Percentiles rank a stretch among this genome's conserved stretches.
Evolutionary conservation across 2,797 vertebrate species (phyloP).

Genomic region (Champsocephalus gunnari): DNA sequence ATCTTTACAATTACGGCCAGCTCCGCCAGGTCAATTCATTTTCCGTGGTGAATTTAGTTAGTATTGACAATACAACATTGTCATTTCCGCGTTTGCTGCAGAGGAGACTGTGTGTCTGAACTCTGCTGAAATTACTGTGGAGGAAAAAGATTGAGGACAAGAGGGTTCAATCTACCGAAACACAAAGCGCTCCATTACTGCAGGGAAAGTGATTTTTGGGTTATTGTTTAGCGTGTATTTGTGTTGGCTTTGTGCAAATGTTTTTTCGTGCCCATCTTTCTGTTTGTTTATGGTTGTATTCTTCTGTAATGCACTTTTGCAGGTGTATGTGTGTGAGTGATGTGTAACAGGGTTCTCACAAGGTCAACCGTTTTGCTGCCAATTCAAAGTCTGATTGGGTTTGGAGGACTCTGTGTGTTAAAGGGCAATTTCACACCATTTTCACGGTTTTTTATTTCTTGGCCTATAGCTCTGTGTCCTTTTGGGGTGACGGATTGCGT

Average conservation of each 20-base stretch:
- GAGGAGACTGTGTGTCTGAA: constrained; percentile 27
- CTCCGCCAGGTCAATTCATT: constrained; percentile 45
- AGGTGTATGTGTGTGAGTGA: constrained; percentile 27
- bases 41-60: constrained; percentile 55
- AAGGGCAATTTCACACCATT: constrained; percentile 6
- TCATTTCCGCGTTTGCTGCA: constrained; percentile 27
- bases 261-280: not conserved
- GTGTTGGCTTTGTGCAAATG: not conserved
- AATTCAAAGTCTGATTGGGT: not conserved
- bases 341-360: constrained; percentile 21
- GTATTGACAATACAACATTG: constrained; percentile 55
- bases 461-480: no score
- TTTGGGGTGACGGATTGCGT: not conserved
- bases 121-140: constrained; percentile 27
- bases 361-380: constrained; percentile 17
- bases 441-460: not conserved
- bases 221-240: constrained; percentile 13
- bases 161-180: constrained; percentile 49
- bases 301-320: constrained; percentile 2
- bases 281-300: constrained; percentile 17
- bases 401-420: constrained; percentile 1
- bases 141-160: constrained; percentile 48
- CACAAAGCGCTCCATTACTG: constrained; percentile 37
- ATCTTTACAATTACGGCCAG: constrained; percentile 27
- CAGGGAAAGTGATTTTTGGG: constrained; percentile 32